Percentiles rank a stretch among this genome's conserved stretches.
Conservation (phyloP, 2,113 vertebrate species). For the Poeciliopsis occidentalis region DNA sequence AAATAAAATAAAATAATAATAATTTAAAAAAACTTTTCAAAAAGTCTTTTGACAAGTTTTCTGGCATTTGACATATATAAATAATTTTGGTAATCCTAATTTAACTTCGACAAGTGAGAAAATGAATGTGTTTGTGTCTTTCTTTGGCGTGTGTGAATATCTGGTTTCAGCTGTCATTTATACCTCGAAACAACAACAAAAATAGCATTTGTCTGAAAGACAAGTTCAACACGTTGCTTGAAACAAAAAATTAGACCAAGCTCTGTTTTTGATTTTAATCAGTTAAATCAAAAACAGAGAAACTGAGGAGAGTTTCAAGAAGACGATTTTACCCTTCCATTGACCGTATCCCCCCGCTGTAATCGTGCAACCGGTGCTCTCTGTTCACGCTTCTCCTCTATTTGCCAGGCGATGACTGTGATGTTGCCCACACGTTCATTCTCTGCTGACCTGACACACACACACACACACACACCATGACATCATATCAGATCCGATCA, state of each 20-base stretch:
- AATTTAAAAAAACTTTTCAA: no score
- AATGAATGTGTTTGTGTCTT: no score
- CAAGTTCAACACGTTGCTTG: neutral
- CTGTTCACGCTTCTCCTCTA: slow-evolving; percentile 93
- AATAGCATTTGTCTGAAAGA: neutral
- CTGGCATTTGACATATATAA: no score
- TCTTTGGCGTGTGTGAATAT: no score
- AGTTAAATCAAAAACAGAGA: neutral
- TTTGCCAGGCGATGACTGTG: slow-evolving; percentile 97
- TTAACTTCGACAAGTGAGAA: no score
- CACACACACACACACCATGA: neutral
- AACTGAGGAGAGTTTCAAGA: neutral
- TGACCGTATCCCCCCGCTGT: slow-evolving; percentile 87
- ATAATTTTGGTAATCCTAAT: no score
- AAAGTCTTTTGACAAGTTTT: no score
- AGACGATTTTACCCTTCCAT: slow-evolving; percentile 84
- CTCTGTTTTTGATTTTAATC: no score
- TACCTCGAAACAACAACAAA: no score
- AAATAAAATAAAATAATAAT: no score
- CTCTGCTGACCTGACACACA: slow-evolving; percentile 89
- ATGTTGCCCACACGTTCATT: slow-evolving; percentile 92
- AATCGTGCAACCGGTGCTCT: slow-evolving; percentile 86
- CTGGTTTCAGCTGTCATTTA: neutral
- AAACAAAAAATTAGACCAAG: no score
- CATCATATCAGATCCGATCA: neutral